These are phyloP conservation scores for Geococcyx californianus DNA, from an alignment of 2,113 vertebrate species.

Conservation along the genomic window DNA sequence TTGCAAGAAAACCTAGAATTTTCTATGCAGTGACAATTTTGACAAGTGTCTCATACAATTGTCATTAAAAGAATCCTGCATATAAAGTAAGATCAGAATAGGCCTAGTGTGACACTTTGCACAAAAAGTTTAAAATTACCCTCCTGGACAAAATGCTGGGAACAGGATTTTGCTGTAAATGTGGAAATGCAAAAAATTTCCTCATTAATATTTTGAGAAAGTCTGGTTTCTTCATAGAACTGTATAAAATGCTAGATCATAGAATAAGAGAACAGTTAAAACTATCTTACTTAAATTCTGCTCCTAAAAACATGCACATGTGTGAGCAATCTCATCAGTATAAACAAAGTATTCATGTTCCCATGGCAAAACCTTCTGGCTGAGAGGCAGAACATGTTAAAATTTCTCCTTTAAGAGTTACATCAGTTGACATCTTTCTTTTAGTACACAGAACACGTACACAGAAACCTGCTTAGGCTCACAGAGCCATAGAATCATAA, in stretches of 20 bases:
- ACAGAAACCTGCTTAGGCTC: neutral
- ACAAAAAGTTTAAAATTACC: neutral
- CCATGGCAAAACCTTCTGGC: neutral
- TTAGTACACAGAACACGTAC: neutral
- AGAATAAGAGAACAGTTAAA: neutral
- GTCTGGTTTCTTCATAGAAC: neutral
- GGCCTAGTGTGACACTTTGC: neutral
- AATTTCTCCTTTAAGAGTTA: neutral
- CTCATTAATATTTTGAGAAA: neutral
- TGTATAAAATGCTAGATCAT: neutral
- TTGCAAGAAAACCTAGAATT: neutral
- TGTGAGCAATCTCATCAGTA: neutral
- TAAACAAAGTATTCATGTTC: neutral
- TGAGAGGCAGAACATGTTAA: neutral
- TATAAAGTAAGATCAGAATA: neutral
- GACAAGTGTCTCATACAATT: neutral
- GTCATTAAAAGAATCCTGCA: neutral
- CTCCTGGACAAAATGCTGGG: neutral
- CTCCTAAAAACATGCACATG: neutral
- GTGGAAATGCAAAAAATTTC: neutral
- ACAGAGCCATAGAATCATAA: too few relatives aligned
- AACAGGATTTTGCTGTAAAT: neutral
- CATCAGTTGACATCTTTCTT: neutral
- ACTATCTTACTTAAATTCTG: neutral
- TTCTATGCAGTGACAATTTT: neutral